Evolutionary conservation across 2,888 invertebrate species (phyloP).

Genomic region (Brenthis daphne): DNA sequence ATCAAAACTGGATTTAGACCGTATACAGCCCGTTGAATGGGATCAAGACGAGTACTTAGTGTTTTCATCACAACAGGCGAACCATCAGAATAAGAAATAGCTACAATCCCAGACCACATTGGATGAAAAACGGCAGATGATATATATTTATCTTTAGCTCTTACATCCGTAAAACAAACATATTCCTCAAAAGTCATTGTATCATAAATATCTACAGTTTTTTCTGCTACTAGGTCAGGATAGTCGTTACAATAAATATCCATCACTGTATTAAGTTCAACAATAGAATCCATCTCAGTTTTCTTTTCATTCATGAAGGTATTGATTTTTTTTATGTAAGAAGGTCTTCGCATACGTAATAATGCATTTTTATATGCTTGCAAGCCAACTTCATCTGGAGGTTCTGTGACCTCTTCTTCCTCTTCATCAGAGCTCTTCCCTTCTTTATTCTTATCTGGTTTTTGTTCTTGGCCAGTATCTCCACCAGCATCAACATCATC

Average conservation of each 20-base stretch:
- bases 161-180: slow-evolving; percentile 85
- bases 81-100: slow-evolving; percentile 84
- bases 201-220: slow-evolving; percentile 57
- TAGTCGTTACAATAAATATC: slow-evolving; percentile 86
- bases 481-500: slow-evolving; percentile 56
- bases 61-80: slow-evolving; percentile 75
- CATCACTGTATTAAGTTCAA: slow-evolving; percentile 76
- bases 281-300: slow-evolving; percentile 61
- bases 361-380: slow-evolving; percentile 59
- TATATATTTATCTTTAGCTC: slow-evolving; percentile 85
- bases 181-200: slow-evolving; percentile 76
- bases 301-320: slow-evolving; percentile 54
- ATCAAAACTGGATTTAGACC: slow-evolving; percentile 86
- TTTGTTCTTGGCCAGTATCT: slow-evolving; percentile 49
- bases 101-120: slow-evolving; percentile 85
- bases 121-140: slow-evolving; percentile 87
- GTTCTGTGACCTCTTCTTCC: slow-evolving; percentile 46
- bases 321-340: slow-evolving; percentile 64
- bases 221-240: slow-evolving; percentile 68
- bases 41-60: slow-evolving; percentile 65
- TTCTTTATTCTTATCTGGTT: slow-evolving; percentile 39
- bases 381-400: slow-evolving; percentile 60
- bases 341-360: slow-evolving; percentile 62
- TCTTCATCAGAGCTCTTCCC: slow-evolving; percentile 55
- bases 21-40: slow-evolving; percentile 81